Conservation (phyloP, 1,140 invertebrate genomes). For the Drosophila kanapiae region DNA sequence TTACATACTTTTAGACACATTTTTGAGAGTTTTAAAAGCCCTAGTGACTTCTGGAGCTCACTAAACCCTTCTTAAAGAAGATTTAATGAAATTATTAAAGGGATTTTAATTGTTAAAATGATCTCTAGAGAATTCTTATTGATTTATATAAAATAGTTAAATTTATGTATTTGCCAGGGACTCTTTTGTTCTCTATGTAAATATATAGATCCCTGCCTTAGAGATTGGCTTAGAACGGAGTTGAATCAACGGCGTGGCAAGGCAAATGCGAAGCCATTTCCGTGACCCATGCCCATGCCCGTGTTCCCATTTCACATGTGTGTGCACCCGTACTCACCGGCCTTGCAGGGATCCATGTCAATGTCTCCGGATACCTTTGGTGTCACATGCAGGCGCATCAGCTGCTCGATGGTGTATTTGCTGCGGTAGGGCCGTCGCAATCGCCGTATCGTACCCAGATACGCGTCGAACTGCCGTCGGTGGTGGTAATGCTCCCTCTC, state of each 20-base stretch:
- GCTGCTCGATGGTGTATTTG: conserved; percentile 90
- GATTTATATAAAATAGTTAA: too few species aligned
- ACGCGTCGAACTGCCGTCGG: conserved; percentile 43
- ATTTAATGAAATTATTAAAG: background rate
- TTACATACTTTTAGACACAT: too few species aligned
- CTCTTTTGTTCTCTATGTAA: background rate
- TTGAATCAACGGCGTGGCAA: conserved; percentile 23
- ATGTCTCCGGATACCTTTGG: conserved; percentile 90
- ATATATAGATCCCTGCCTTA: conserved; percentile 29
- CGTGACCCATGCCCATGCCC: conserved; percentile 15
- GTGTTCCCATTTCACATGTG: background rate
- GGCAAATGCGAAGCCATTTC: conserved; percentile 47
- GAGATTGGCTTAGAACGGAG: conserved; percentile 47
- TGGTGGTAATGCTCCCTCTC: conserved; percentile 23
- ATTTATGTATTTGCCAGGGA: too few species aligned
- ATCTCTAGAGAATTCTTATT: too few species aligned
- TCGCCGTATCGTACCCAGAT: conserved; percentile 46
- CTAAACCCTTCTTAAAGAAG: background rate
- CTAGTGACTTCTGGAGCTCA: too few species aligned
- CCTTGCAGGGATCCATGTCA: conserved; percentile 94
- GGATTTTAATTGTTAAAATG: background rate
- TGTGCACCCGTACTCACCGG: conserved; percentile 87
- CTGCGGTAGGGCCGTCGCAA: conserved; percentile 64
- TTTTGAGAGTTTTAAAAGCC: too few species aligned
- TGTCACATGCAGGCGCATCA: conserved; percentile 88